phyloP scores from a whole-genome alignment of 2,113 vertebrate species.

The Gopherus flavomarginatus region DNA sequence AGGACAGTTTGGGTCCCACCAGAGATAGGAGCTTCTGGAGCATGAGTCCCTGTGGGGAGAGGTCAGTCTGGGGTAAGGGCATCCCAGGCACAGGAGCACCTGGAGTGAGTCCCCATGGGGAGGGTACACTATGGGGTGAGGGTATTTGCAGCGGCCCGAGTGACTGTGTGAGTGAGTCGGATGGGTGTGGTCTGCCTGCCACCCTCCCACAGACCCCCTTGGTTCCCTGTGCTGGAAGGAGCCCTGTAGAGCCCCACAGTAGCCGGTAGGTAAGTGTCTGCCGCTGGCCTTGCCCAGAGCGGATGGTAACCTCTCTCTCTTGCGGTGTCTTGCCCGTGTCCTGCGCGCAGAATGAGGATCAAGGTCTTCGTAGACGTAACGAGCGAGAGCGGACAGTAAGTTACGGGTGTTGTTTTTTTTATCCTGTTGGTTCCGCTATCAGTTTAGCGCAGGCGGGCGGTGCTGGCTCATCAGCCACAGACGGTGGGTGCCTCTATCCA shows the following conservation, averaged over 20 bases:
- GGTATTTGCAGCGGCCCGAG: neutral
- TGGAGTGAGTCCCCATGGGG: too few relatives aligned
- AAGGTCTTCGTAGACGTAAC: constrained; percentile 87
- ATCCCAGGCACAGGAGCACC: neutral
- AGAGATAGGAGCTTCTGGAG: too few relatives aligned
- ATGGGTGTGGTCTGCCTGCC: neutral
- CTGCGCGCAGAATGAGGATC: constrained; percentile 85
- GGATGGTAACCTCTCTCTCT: constrained; percentile 62
- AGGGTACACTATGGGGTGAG: neutral
- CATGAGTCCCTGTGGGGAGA: neutral
- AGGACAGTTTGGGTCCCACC: neutral
- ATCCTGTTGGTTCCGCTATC: neutral
- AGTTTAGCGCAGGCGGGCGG: neutral
- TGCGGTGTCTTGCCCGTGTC: constrained; percentile 53
- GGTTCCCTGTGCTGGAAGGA: constrained; percentile 37
- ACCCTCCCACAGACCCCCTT: neutral
- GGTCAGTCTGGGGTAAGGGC: neutral
- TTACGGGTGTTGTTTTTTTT: constrained; percentile 58
- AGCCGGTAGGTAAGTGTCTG: constrained; percentile 43
- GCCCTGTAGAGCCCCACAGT: constrained; percentile 50
- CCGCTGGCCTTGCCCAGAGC: neutral
- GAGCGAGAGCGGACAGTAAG: constrained; percentile 85
- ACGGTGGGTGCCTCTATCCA: neutral
- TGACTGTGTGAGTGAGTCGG: neutral
- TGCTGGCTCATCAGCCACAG: neutral